Conservation (phyloP, 2,113 vertebrate genomes). For the Tringa solitaria region DNA sequence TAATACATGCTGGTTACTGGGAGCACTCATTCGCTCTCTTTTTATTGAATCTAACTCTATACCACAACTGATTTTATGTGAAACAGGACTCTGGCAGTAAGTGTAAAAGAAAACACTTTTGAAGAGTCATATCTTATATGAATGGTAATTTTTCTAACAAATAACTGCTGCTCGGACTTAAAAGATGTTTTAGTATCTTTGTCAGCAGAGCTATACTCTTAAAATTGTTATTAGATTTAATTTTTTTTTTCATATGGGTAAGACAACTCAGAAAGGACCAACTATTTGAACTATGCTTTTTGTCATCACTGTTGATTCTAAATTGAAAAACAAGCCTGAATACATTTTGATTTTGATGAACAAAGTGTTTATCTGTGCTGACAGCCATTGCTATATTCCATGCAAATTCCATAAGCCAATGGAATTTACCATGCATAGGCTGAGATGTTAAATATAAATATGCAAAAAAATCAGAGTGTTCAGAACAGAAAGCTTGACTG, state of each 20-base stretch:
- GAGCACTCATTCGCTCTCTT: background rate
- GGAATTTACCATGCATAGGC: background rate
- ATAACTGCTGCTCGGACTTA: background rate
- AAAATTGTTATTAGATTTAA: background rate
- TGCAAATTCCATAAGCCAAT: background rate
- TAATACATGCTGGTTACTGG: background rate
- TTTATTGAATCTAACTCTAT: background rate
- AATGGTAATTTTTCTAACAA: background rate
- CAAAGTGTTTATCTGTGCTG: background rate
- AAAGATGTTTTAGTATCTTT: background rate
- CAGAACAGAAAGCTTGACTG: background rate
- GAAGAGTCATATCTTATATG: background rate
- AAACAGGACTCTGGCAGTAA: background rate
- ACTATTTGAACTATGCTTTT: background rate
- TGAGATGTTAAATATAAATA: background rate
- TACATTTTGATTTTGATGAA: conserved; percentile 7
- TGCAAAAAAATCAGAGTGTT: background rate
- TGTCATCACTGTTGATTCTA: background rate
- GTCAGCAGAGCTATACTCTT: background rate
- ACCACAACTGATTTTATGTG: background rate
- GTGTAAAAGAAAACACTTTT: background rate
- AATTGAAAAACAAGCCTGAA: background rate
- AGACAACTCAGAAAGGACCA: background rate
- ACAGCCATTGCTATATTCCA: background rate
- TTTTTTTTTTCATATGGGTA: background rate